A percentile compares a stretch with the other conserved stretches of the same genome.
These are phyloP conservation scores for Brenthis ino DNA, from an alignment of 2,888 invertebrate genomes.

Conservation along the genomic window DNA sequence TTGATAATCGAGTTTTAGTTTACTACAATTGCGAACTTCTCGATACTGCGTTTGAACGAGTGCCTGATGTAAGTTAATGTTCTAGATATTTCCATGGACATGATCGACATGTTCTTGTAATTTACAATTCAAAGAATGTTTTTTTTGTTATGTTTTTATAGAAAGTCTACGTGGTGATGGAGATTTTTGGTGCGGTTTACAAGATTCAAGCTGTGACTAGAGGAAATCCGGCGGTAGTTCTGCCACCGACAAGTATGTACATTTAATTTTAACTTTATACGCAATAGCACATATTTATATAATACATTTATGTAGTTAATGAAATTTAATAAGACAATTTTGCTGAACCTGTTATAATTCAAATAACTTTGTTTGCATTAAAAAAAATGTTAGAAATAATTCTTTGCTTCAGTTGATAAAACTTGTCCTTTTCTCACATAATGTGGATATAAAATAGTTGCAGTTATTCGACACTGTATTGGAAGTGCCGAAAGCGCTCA, in stretches of 20 bases:
- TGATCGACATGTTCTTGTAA: background rate
- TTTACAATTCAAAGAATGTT: too few species aligned
- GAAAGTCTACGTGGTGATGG: slow-evolving; percentile 92
- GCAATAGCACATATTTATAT: background rate
- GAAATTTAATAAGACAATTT: too few species aligned
- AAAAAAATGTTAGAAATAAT: too few species aligned
- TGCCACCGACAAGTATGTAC: slow-evolving; percentile 52
- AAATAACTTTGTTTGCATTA: too few species aligned
- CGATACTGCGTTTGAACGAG: slow-evolving; percentile 87
- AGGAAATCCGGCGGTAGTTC: slow-evolving; percentile 46
- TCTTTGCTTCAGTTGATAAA: too few species aligned
- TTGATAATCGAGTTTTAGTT: slow-evolving; percentile 86
- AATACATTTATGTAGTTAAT: too few species aligned
- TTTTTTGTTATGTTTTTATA: slow-evolving; percentile 50
- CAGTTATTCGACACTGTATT: too few species aligned
- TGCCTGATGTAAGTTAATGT: slow-evolving; percentile 86
- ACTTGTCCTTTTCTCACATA: too few species aligned
- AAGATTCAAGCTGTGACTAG: slow-evolving; percentile 88
- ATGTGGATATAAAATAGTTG: too few species aligned
- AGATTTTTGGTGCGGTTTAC: slow-evolving; percentile 90
- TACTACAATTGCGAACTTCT: slow-evolving; percentile 92
- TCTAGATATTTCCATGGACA: background rate
- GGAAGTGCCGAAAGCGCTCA: too few species aligned
- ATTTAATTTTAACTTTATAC: background rate
- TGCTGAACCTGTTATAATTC: too few species aligned